These are phyloP conservation scores for Hirtodrosophila cameraria DNA, from an alignment of 2,888 invertebrate genomes.

Conservation along the genomic window DNA sequence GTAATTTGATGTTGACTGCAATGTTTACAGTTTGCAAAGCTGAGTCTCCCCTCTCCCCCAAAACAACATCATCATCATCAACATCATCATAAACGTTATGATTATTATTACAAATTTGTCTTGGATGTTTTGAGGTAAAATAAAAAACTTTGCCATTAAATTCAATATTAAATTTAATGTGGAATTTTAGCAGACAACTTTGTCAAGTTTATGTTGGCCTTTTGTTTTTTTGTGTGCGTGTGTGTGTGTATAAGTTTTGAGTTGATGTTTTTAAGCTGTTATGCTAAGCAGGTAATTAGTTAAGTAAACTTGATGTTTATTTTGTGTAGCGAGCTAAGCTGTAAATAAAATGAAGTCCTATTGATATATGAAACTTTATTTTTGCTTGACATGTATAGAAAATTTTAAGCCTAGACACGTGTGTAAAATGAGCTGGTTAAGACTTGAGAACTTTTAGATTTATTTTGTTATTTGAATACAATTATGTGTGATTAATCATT, in stretches of 20 bases:
- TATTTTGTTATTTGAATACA: too few species aligned
- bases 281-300: too few species aligned
- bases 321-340: too few species aligned
- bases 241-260: not conserved
- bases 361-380: too few species aligned
- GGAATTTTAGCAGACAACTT: conserved; percentile 31
- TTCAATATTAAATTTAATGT: conserved; percentile 56
- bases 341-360: too few species aligned
- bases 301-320: too few species aligned
- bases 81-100: conserved; percentile 32
- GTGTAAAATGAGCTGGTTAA: too few species aligned
- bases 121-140: conserved; percentile 10
- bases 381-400: too few species aligned
- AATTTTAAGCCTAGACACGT: too few species aligned
- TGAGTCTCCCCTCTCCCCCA: too few species aligned
- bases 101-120: conserved; percentile 29
- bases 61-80: conserved; percentile 23
- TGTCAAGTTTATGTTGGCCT: not conserved
- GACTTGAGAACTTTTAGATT: too few species aligned
- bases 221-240: not conserved
- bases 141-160: conserved; percentile 14
- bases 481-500: too few species aligned
- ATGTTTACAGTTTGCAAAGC: conserved; percentile 31
- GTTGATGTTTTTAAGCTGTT: not conserved
- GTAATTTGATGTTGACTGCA: conserved; percentile 46